Evolutionary conservation across 23 tunicate species (phyloP), one percentile per base, ranked within the genome.

Genomic region (Halocynthia roretzi): DNA sequence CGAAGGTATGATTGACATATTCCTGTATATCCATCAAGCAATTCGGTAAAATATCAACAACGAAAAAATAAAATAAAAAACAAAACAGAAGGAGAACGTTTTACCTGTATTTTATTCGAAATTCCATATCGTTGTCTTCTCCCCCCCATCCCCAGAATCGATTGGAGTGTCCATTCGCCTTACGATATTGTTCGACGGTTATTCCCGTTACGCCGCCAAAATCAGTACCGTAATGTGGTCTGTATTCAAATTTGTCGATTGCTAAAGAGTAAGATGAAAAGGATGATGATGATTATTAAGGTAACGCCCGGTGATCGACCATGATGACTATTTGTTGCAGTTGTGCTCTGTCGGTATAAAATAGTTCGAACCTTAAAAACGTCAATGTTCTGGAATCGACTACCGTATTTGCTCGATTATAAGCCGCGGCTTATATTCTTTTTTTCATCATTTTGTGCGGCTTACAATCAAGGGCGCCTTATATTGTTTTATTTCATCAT

Each of bases 71-170:
- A 1, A 2, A 68, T 5, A n/a, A 20, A n/a, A 48, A 72, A 72
- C 12, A n/a, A 48, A 72, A 72, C 12, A 48, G 67, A 15, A 14
- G 2, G 20, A 48, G 23, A 72, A 2, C 23, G 22, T 60, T 7
- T 48, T 71, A 90, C 96, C 68, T 82, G 73, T 70, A 70, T 44
- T 61, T 61, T 20, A 94, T 83, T 50, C 98, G 54, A 65, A 80
- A 87, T 52, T 87, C 98, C 95, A 94, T 94, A 54, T 94, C 98
- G 67, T 83, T 83, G 55, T 94, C 98, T 76, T 94, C 98, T 8
- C 95, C 89, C 4, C 98, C 98, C 98, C 98, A 94, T n/a, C 98
- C 98, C 98, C 98, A 94, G 69, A 83, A 94, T 54, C 88, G 70
- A 75, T 94, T 94, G 17, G 98, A 94, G 77, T 94, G 93, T 48